These are phyloP conservation scores for Catostylus mosaicus DNA, from an alignment of 30 jellyfish, hydroid and myxozoan species.

Conservation along the genomic window DNA sequence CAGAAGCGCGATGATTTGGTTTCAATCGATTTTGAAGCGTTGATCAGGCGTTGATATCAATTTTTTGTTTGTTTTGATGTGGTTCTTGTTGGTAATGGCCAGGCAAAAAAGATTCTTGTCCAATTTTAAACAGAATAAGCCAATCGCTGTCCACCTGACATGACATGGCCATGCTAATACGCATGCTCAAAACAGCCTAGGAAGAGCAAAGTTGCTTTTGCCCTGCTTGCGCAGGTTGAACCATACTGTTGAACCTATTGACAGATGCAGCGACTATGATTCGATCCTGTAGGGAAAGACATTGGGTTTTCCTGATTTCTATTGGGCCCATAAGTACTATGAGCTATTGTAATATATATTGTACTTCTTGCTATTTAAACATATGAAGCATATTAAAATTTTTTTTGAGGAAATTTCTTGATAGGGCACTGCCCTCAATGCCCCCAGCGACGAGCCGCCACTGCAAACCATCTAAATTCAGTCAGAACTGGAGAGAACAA, in stretches of 20 bases:
- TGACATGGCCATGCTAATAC: background rate
- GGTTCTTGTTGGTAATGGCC: constrained; percentile 10
- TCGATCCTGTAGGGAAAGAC: background rate
- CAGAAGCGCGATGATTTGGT: background rate
- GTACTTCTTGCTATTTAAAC: background rate
- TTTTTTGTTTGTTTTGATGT: background rate
- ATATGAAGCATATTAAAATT: background rate
- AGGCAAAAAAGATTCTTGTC: constrained; percentile 19
- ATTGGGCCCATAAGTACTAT: too few species aligned
- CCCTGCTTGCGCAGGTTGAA: background rate
- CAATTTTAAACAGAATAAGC: constrained; percentile 14
- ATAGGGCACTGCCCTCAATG: constrained; percentile 62
- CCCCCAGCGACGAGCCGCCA: constrained; percentile 62
- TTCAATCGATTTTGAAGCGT: background rate
- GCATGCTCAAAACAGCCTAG: background rate
- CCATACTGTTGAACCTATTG: too few species aligned
- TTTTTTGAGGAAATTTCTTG: constrained; percentile 3
- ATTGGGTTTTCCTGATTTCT: too few species aligned
- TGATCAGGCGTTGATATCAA: too few species aligned
- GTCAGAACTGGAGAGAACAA: too few species aligned
- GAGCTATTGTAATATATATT: too few species aligned
- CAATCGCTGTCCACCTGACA: constrained; percentile 11
- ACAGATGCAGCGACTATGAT: background rate
- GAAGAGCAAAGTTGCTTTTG: constrained; percentile 32
- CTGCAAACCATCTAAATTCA: too few species aligned